Percentiles rank a stretch among this genome's conserved stretches.
These are phyloP conservation scores for Micromussa lordhowensis DNA, from an alignment of 92 coral and sea anemone species.

Conservation along the genomic window DNA sequence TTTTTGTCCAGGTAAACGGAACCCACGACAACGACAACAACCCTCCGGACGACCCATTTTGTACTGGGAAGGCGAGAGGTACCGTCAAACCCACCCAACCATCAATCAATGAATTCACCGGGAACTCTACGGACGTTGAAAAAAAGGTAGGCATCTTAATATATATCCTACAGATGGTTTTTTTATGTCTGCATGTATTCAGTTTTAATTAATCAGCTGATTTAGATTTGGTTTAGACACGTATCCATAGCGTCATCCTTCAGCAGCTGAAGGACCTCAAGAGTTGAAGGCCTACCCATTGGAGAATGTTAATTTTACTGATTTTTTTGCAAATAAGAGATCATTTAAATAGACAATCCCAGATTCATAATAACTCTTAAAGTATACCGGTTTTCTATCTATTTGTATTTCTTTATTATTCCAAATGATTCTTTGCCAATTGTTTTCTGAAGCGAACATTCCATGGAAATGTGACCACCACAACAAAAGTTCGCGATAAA, in stretches of 20 bases:
- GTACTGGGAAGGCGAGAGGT: not conserved
- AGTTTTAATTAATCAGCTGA: constrained; percentile 3
- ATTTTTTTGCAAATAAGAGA: constrained; percentile 9
- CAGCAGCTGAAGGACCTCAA: constrained; percentile 35
- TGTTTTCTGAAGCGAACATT: too few species aligned
- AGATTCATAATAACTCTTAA: too few species aligned
- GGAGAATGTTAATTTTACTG: constrained; percentile 34
- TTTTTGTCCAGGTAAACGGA: not conserved
- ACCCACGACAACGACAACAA: not conserved
- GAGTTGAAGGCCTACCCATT: constrained; percentile 42
- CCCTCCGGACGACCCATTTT: constrained; percentile 6
- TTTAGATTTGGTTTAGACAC: constrained; percentile 23
- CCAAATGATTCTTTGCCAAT: too few species aligned
- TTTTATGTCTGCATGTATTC: not conserved
- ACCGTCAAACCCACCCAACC: too few species aligned
- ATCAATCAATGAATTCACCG: not conserved
- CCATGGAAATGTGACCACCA: too few species aligned
- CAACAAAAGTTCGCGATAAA: too few species aligned
- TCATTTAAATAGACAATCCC: too few species aligned
- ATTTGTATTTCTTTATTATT: too few species aligned
- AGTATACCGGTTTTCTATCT: constrained; percentile 3
- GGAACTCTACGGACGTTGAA: not conserved
- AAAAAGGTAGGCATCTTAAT: not conserved
- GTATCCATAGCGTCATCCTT: constrained; percentile 23
- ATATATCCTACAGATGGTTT: constrained; percentile 1